These are phyloP conservation scores for Procambarus virginalis DNA, from an alignment of 1,140 invertebrate genomes.

Conservation along the genomic window DNA sequence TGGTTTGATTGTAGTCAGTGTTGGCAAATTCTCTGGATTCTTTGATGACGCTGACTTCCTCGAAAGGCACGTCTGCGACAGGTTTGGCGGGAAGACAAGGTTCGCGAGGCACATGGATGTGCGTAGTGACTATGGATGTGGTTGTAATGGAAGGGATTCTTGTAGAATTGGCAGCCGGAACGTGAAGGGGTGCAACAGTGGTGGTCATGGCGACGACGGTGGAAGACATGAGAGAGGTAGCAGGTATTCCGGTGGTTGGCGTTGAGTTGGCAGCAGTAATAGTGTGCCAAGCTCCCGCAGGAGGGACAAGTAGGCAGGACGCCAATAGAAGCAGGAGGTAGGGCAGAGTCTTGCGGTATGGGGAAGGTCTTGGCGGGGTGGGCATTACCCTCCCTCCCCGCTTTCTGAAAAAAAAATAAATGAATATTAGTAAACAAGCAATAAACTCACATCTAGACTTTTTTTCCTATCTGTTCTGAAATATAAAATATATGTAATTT, in stretches of 20 bases:
- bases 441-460: background rate
- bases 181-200: background rate
- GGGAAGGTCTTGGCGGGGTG: constrained; percentile 23
- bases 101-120: background rate
- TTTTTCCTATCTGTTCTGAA: background rate
- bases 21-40: background rate
- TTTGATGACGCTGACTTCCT: background rate
- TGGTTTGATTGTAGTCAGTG: background rate
- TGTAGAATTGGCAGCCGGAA: background rate
- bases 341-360: constrained; percentile 22
- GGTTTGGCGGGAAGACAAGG: background rate
- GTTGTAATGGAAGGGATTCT: background rate
- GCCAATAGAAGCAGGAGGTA: background rate
- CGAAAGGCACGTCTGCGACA: background rate
- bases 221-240: constrained; percentile 25
- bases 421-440: too few species aligned
- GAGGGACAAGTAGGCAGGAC: background rate
- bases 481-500: too few species aligned
- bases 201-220: background rate
- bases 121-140: background rate
- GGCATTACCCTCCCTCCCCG: constrained; percentile 59
- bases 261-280: background rate
- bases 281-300: background rate
- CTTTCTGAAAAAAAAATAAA: constrained; percentile 28
- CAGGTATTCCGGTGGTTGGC: background rate